Percentiles rank a stretch among this genome's conserved stretches.
Evolutionary conservation across 2,113 vertebrate genomes (phyloP).

Genomic region (Puffinus mauretanicus): DNA sequence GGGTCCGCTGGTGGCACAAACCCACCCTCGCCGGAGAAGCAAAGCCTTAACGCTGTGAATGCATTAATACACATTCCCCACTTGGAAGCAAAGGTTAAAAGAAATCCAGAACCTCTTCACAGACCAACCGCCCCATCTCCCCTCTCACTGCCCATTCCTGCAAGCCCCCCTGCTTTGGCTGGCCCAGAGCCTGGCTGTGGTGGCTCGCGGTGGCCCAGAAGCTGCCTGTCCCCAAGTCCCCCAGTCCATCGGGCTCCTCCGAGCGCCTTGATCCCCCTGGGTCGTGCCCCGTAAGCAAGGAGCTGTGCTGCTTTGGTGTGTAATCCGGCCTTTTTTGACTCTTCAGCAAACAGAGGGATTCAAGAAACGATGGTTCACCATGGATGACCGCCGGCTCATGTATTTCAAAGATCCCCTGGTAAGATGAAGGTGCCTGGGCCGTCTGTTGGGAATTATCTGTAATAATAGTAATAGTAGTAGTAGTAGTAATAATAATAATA

Average conservation of each 20-base stretch:
- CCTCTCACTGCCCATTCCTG: background rate
- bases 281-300: accelerated
- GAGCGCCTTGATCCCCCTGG: background rate
- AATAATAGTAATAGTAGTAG: too few species aligned
- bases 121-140: too few species aligned
- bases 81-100: background rate
- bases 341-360: conserved; percentile 93
- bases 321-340: background rate
- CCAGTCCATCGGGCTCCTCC: background rate
- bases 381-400: conserved; percentile 95
- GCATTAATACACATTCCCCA: background rate
- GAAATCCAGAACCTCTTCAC: background rate
- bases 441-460: background rate
- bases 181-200: background rate
- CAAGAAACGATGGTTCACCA: conserved; percentile 95
- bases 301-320: background rate
- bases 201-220: background rate
- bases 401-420: conserved; percentile 98
- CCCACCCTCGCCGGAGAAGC: too few species aligned
- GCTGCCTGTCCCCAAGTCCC: accelerated
- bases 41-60: accelerated
- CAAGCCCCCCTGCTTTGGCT: background rate
- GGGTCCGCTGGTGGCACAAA: background rate
- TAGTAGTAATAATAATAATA: background rate
- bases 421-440: conserved; percentile 37